phyloP scores from a whole-genome alignment of 1,140 invertebrate species.

The Saccostrea echinata region DNA sequence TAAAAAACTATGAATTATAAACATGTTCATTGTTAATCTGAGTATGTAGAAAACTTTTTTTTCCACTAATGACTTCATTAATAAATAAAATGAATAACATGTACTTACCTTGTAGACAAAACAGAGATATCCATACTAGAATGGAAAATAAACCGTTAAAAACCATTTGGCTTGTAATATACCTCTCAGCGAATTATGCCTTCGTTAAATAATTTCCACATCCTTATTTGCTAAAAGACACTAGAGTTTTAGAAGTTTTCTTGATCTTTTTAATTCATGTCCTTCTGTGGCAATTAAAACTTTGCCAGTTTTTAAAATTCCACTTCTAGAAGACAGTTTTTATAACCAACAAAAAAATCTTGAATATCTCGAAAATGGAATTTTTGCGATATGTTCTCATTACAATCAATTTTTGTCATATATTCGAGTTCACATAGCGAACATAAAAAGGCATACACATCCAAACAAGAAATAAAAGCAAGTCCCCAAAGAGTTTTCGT shows the following conservation, averaged over 20 bases:
- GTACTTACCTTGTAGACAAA: neutral
- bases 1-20: neutral
- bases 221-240: neutral
- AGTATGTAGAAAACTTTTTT: neutral
- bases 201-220: neutral
- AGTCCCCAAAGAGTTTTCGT: neutral
- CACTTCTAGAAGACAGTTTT: neutral
- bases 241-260: neutral
- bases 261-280: neutral
- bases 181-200: neutral
- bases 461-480: constrained; percentile 19
- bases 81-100: neutral
- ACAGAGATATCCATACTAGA: neutral
- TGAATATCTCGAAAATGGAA: neutral
- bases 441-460: neutral
- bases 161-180: constrained; percentile 16
- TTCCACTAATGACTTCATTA: neutral
- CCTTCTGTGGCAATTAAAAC: neutral
- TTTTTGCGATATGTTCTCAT: neutral
- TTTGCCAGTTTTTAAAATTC: neutral
- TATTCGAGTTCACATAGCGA: neutral
- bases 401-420: constrained; percentile 6
- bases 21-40: neutral
- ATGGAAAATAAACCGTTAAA: neutral
- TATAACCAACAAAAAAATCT: neutral